These are phyloP conservation scores for Onychorhynchus coronatus DNA, from an alignment of 2,113 vertebrate genomes.

Conservation along the genomic window DNA sequence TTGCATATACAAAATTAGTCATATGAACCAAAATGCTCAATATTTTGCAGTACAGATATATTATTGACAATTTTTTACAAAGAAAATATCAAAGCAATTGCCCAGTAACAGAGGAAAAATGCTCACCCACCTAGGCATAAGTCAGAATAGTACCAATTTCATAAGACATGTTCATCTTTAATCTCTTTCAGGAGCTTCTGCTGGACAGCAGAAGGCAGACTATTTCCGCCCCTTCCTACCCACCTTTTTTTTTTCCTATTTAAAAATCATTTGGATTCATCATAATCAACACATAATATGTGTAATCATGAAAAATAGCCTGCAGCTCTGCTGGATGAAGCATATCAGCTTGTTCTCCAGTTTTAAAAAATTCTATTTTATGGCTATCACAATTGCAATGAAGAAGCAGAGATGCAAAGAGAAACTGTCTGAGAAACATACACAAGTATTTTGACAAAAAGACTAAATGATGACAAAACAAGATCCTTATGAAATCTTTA, in stretches of 20 bases:
- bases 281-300: constrained; percentile 61
- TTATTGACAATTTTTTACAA: background rate
- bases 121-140: background rate
- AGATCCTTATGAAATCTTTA: background rate
- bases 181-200: background rate
- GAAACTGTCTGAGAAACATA: background rate
- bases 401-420: background rate
- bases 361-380: constrained; percentile 59
- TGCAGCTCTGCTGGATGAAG: constrained; percentile 43
- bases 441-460: background rate
- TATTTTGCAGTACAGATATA: background rate
- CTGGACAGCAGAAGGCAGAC: background rate
- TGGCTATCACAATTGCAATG: constrained; percentile 6
- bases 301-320: constrained; percentile 61
- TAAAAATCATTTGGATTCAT: constrained; percentile 48
- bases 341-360: constrained; percentile 48
- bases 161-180: background rate
- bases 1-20: background rate
- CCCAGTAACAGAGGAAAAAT: background rate
- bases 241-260: background rate
- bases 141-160: background rate
- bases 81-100: background rate
- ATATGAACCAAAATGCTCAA: background rate
- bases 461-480: constrained; percentile 38
- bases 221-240: background rate